Conservation (phyloP, 2,797 vertebrate species). For the Neosalanx taihuensis region DNA sequence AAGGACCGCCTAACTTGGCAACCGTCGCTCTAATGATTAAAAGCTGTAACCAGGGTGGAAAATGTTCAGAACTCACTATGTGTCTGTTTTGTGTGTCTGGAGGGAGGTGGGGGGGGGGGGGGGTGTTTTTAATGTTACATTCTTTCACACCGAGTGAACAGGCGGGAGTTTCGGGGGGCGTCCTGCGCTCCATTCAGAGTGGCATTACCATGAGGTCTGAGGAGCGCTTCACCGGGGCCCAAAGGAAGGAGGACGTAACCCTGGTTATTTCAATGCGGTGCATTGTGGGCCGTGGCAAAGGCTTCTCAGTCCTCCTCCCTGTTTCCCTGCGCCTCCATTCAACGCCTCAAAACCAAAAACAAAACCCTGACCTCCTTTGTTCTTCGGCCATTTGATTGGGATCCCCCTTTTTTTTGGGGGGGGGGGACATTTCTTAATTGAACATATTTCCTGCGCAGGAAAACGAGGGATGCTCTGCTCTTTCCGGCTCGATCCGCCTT, state of each 20-base stretch:
- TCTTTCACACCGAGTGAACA: conserved; percentile 73
- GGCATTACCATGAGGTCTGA: conserved; percentile 77
- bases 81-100: conserved; percentile 44
- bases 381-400: conserved; percentile 60
- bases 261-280: conserved; percentile 74
- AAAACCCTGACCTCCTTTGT: conserved; percentile 71
- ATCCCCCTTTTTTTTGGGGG: conserved; percentile 48
- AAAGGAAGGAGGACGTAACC: conserved; percentile 70
- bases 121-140: conserved; percentile 68
- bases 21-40: conserved; percentile 45
- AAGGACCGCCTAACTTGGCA: conserved; percentile 29
- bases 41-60: conserved; percentile 59
- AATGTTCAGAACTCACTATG: conserved; percentile 65
- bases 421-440: conserved; percentile 52
- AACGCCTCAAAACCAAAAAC: conserved; percentile 64
- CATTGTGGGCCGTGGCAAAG: conserved; percentile 75
- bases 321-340: conserved; percentile 66
- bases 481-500: conserved; percentile 40
- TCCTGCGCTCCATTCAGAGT: conserved; percentile 65
- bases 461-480: conserved; percentile 52
- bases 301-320: conserved; percentile 68
- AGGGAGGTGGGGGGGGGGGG: conserved; percentile 1
- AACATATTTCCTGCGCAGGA: conserved; percentile 58
- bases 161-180: conserved; percentile 59
- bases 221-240: conserved; percentile 70